Percentiles rank a stretch among this genome's conserved stretches.
Evolutionary conservation across 2,888 invertebrate genomes (phyloP).

Genomic region (Tholera decimalis): DNA sequence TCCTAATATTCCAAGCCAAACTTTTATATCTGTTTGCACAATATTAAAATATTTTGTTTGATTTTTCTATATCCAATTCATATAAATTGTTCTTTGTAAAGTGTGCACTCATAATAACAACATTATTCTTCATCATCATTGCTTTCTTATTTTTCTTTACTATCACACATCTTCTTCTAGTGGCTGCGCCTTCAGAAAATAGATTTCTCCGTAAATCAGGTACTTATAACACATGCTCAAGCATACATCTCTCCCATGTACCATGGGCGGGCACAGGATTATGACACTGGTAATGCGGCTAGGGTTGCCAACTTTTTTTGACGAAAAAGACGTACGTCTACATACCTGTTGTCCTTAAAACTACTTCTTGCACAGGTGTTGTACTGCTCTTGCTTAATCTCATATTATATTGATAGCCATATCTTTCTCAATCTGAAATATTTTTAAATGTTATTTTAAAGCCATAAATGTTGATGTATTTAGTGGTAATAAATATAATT

Average conservation of each 20-base stretch:
- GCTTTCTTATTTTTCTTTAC: constrained; percentile 56
- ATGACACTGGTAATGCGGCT: too few relatives aligned
- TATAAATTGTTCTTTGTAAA: constrained; percentile 30
- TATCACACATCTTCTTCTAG: constrained; percentile 63
- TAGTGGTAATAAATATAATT: too few relatives aligned
- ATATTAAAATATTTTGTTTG: background rate
- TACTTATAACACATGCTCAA: constrained; percentile 58
- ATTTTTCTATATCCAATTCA: constrained; percentile 40
- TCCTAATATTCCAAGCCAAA: constrained; percentile 11
- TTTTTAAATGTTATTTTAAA: too few relatives aligned
- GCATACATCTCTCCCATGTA: constrained; percentile 1
- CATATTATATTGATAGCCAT: too few relatives aligned
- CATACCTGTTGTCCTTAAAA: too few relatives aligned
- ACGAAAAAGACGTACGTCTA: too few relatives aligned
- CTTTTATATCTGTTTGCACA: constrained; percentile 4
- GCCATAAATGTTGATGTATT: too few relatives aligned
- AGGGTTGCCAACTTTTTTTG: too few relatives aligned
- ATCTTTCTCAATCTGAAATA: too few relatives aligned
- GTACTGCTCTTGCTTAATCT: too few relatives aligned
- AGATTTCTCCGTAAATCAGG: constrained; percentile 70
- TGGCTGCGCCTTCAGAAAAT: constrained; percentile 71
- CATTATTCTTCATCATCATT: constrained; percentile 35
- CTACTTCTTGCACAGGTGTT: too few relatives aligned
- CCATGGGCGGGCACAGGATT: too few relatives aligned
- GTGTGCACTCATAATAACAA: constrained; percentile 43